phyloP scores from a whole-genome alignment of 2,113 vertebrate species.

The Aythya baeri region DNA sequence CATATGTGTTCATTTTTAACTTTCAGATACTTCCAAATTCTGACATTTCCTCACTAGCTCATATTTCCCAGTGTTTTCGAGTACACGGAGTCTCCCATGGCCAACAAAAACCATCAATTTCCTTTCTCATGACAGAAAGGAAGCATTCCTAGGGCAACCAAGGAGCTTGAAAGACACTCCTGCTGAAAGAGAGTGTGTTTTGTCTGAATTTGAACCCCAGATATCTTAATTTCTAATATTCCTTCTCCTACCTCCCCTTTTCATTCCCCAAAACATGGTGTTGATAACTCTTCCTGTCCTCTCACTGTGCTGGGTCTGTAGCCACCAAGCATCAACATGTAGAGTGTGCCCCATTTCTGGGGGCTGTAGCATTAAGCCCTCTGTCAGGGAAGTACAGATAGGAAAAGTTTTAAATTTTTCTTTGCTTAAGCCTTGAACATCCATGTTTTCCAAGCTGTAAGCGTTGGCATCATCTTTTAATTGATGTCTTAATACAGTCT shows the following conservation, averaged over 20 bases:
- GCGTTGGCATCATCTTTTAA: not conserved
- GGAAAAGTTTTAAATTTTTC: not conserved
- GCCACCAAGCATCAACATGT: not conserved
- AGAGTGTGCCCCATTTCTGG: not conserved
- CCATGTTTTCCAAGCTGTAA: not conserved
- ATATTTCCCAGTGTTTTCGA: conserved; percentile 46
- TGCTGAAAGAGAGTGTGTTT: conserved; percentile 32
- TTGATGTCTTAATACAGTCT: not conserved
- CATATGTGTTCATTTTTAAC: conserved; percentile 53
- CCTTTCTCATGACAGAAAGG: conserved; percentile 57
- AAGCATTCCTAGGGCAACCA: conserved; percentile 46
- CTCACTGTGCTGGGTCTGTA: not conserved
- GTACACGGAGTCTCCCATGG: conserved; percentile 37
- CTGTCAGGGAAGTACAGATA: not conserved
- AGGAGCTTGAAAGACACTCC: conserved; percentile 24
- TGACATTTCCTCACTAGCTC: conserved; percentile 65
- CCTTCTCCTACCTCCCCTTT: not conserved
- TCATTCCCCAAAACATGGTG: not conserved
- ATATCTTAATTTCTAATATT: conserved; percentile 9
- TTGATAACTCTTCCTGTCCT: not conserved
- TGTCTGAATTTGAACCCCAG: not conserved
- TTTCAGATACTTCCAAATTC: conserved; percentile 42
- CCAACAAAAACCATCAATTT: conserved; percentile 60
- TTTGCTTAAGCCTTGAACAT: not conserved
- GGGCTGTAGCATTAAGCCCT: not conserved